phyloP scores from a whole-genome alignment of 2,797 vertebrate genomes.

The Sebastes cheni region DNA sequence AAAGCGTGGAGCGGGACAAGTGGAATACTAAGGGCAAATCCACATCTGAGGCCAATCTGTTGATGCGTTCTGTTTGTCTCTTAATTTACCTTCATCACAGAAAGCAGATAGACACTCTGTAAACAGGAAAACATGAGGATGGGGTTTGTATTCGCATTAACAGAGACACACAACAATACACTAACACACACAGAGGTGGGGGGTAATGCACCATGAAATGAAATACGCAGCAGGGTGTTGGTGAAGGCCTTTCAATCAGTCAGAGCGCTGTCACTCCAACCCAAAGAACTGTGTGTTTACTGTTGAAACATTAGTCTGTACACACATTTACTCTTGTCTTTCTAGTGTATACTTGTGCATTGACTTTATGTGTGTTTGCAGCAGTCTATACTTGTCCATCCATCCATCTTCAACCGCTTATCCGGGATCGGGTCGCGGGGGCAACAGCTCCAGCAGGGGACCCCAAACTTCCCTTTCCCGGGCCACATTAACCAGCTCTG shows the following conservation, averaged over 20 bases:
- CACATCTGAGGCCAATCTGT: not conserved
- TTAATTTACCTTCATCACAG: slow-evolving; percentile 13
- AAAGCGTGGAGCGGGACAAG: not conserved
- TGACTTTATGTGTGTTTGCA: not conserved
- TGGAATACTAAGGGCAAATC: slow-evolving; percentile 16
- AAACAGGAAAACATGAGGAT: not conserved
- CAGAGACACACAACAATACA: not conserved
- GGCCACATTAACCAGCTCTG: too few relatives aligned
- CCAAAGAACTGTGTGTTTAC: not conserved
- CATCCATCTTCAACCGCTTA: too few relatives aligned
- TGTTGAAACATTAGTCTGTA: not conserved
- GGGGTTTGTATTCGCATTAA: not conserved
- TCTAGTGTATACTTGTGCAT: not conserved
- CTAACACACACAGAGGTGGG: not conserved
- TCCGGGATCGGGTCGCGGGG: too few relatives aligned
- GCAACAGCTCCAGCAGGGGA: too few relatives aligned
- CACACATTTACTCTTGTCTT: too few relatives aligned
- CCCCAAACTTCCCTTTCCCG: too few relatives aligned
- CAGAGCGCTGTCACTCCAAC: slow-evolving; percentile 6
- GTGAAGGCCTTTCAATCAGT: slow-evolving; percentile 19
- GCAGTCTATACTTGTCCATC: not conserved
- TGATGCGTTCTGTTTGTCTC: not conserved
- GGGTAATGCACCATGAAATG: slow-evolving; percentile 53
- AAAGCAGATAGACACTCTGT: not conserved
- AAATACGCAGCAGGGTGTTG: slow-evolving; percentile 39